Evolutionary conservation across 1,140 invertebrate species (phyloP), one percentile per base, ranked within the genome.

Genomic region (Marisa cornuarietis): DNA sequence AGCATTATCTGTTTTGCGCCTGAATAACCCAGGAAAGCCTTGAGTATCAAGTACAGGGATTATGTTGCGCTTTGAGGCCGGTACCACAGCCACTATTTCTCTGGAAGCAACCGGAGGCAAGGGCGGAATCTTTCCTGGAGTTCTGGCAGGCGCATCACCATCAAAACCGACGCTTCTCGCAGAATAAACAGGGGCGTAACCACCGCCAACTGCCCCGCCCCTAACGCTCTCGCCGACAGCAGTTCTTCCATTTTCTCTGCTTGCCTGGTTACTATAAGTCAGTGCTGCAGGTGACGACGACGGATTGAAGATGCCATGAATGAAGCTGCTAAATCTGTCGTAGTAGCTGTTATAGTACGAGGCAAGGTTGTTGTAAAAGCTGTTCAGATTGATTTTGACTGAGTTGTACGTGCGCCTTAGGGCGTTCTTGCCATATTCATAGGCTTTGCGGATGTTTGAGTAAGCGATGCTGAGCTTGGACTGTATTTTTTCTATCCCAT

Each of bases 351-450:
- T 71, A 68, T 77, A 81, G 51, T 81, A 78, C 16, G 26, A 24
- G 49, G 75, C 42, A 9, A 81, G 80, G 16, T 81, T 54, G 61
- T 71, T 72, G 71, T 78, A 78, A 61, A 78, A 78, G 58, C 31
- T 26, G 69, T 61, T 54, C 13, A 78, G 49, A 49, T 42, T 78
- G n/a, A 49, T 9, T 52, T 31, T 71, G 54, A 71, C 52, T 20
- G 77, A 71, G 49, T n/a, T 31, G 54, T 78, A 78, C 6, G 77
- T 78, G 26, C 52, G 51, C 14, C 77, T 49, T 6, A 78, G 58
- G 14, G 71, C 66, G 24, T 7, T 78, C 77, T 71, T 72, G 61
- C 82, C 82, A 73, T 83, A 83, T n/a, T 81, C 79, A 58, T 83
- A 81, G 58, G 82, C 80, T 26, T 77, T 79, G 24, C 71, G 77